Conservation (phyloP, 2,888 invertebrate species). For the Thera obeliscata region DNA sequence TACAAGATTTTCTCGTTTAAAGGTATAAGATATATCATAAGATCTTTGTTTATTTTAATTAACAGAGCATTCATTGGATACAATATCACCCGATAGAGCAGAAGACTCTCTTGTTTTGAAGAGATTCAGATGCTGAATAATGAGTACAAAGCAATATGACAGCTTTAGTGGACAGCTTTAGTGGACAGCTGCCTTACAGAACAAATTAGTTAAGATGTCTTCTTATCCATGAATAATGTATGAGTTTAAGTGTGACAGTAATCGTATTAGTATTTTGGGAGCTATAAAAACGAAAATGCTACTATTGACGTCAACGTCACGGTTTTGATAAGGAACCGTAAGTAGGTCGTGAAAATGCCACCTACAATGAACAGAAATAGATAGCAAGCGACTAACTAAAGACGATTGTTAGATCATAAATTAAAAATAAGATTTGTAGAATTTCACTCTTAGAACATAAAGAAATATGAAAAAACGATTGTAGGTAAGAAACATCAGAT, state of each 20-base stretch:
- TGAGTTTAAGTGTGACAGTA: constrained; percentile 30
- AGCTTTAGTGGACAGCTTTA: constrained; percentile 9
- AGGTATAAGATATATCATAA: too few relatives aligned
- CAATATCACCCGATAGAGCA: too few relatives aligned
- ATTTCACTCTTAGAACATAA: too few relatives aligned
- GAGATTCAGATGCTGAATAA: too few relatives aligned
- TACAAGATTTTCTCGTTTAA: too few relatives aligned
- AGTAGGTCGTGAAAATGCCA: constrained; percentile 20
- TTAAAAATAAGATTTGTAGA: too few relatives aligned
- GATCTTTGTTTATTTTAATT: too few relatives aligned
- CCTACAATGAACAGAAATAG: constrained; percentile 20
- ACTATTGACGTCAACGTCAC: constrained; percentile 30
- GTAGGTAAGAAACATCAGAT: too few relatives aligned
- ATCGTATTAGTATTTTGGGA: constrained; percentile 36
- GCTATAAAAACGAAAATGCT: constrained; percentile 31
- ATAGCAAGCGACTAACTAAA: constrained; percentile 8
- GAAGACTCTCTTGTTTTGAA: too few relatives aligned
- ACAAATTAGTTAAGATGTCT: constrained; percentile 21
- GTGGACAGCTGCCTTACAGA: constrained; percentile 2
- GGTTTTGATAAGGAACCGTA: constrained; percentile 15
- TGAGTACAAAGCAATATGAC: too few relatives aligned
- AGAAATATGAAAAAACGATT: too few relatives aligned
- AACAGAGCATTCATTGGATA: too few relatives aligned
- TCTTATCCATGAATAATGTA: constrained; percentile 31
- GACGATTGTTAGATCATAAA: neutral